These are phyloP conservation scores for Microctenopoma lineatum DNA, from an alignment of 2,797 vertebrate species.

Conservation along the genomic window DNA sequence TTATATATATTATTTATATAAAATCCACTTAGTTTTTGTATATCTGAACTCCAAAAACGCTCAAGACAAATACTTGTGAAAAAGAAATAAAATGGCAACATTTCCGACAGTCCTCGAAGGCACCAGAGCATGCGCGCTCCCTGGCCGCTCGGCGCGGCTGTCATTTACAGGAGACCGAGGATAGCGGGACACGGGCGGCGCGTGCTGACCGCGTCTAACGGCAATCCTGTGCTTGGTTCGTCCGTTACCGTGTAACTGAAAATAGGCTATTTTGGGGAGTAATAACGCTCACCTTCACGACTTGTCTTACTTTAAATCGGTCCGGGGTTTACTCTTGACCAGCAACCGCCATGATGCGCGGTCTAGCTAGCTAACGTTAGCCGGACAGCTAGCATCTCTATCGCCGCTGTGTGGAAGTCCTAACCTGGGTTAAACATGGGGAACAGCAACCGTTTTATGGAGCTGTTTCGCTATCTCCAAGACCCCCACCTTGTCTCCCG, in stretches of 20 bases:
- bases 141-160: constrained; percentile 12
- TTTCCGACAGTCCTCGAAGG: constrained; percentile 29
- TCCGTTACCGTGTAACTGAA: background rate
- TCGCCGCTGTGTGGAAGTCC: constrained; percentile 3
- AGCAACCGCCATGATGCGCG: constrained; percentile 31
- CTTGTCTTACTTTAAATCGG: background rate
- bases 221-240: background rate
- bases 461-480: constrained; percentile 78
- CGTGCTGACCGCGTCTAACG: background rate
- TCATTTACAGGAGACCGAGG: constrained; percentile 32
- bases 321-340: constrained; percentile 12
- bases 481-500: constrained; percentile 90
- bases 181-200: constrained; percentile 28
- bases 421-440: constrained; percentile 52
- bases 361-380: constrained; percentile 52
- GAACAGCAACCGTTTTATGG: constrained; percentile 42
- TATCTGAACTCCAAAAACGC: too few relatives aligned
- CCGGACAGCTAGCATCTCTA: constrained; percentile 45
- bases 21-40: too few relatives aligned
- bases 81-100: too few relatives aligned
- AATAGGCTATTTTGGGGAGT: background rate
- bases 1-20: too few relatives aligned
- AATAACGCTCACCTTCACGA: fast-evolving
- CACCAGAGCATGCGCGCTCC: constrained; percentile 19
- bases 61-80: too few relatives aligned